phyloP scores from a whole-genome alignment of 1,140 invertebrate species.

The Penaeus chinensis region DNA sequence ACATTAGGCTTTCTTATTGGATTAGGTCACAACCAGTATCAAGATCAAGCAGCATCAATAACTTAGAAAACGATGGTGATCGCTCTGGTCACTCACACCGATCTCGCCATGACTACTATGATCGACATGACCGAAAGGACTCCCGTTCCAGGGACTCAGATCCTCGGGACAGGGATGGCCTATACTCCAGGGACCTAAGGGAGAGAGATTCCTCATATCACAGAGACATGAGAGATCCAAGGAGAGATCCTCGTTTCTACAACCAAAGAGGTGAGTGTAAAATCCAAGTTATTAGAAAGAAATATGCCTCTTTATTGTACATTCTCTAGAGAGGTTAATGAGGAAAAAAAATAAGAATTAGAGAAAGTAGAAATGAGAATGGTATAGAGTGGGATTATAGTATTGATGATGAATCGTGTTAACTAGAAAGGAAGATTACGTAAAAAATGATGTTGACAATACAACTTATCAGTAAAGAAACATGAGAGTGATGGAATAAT shows the following conservation, averaged over 20 bases:
- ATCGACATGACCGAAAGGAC: conserved; percentile 28
- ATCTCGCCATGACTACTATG: conserved; percentile 46
- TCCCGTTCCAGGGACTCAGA: conserved; percentile 47
- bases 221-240: neutral
- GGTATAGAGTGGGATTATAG: no score
- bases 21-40: conserved; percentile 47
- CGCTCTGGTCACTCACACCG: conserved; percentile 9
- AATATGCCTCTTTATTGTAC: neutral
- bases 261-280: conserved; percentile 32
- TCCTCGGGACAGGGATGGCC: conserved; percentile 36
- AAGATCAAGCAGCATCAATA: conserved; percentile 54
- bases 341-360: neutral
- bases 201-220: neutral
- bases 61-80: conserved; percentile 44
- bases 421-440: no score
- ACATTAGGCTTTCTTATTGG: neutral
- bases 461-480: no score
- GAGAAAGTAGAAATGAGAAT: no score
- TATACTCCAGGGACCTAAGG: conserved; percentile 19
- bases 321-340: neutral
- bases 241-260: conserved; percentile 39
- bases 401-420: no score
- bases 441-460: no score
- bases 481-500: no score
- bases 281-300: neutral